Conservation (phyloP, 2,797 vertebrate genomes). For the Sebastes variabilis region DNA sequence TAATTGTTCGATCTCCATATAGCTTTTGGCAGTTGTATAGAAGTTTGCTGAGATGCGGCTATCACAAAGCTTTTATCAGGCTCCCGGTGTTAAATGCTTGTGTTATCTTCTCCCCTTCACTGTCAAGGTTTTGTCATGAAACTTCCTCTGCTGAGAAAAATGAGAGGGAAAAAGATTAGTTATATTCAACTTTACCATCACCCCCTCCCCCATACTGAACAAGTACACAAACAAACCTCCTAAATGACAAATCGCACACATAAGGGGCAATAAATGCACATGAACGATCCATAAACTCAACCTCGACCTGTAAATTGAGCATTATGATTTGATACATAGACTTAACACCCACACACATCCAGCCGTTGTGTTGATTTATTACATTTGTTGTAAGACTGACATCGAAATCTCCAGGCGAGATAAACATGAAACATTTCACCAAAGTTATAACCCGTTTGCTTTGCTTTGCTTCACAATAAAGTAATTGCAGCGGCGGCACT, state of each 20-base stretch:
- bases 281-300: conserved; percentile 3
- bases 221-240: conserved; percentile 21
- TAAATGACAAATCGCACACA: background rate
- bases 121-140: conserved; percentile 8
- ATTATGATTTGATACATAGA: background rate
- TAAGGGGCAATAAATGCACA: conserved; percentile 6
- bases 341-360: conserved; percentile 26
- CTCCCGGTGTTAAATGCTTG: conserved; percentile 1
- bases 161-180: conserved; percentile 29
- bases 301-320: conserved; percentile 22
- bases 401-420: background rate
- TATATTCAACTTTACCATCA: background rate
- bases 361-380: background rate
- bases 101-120: conserved; percentile 2
- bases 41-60: conserved; percentile 8
- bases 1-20: conserved; percentile 13
- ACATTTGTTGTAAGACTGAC: background rate
- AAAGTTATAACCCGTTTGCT: background rate
- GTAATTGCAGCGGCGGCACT: background rate
- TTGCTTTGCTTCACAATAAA: background rate
- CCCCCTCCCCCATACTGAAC: background rate
- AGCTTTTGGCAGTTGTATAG: conserved; percentile 1
- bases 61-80: conserved; percentile 9
- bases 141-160: conserved; percentile 38
- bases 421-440: background rate